phyloP scores from a whole-genome alignment of 2,797 vertebrate genomes.

The Hirundo rustica region DNA sequence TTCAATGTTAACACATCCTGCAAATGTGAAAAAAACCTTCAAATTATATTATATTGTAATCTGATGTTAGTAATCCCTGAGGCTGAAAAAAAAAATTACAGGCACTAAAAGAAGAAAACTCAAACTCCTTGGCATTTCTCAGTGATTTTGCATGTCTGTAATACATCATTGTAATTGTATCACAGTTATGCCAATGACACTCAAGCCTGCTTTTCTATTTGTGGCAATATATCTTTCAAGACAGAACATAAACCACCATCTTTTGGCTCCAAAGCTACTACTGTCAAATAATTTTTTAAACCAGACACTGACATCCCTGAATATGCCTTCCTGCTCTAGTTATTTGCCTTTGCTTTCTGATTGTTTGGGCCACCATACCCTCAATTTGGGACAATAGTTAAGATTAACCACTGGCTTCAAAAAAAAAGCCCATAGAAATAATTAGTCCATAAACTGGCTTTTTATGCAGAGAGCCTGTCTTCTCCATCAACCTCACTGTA shows the following conservation, averaged over 20 bases:
- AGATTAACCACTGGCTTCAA: neutral
- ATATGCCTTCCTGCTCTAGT: neutral
- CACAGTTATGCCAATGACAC: neutral
- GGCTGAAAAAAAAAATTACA: neutral
- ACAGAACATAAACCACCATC: neutral
- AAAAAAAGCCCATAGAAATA: neutral
- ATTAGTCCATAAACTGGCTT: neutral
- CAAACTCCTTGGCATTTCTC: neutral
- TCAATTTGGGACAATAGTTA: neutral
- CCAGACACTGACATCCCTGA: neutral
- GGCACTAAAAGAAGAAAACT: neutral
- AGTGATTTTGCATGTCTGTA: neutral
- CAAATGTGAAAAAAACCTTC: neutral
- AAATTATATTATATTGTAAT: neutral
- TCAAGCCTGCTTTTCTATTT: neutral
- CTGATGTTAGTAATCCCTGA: neutral
- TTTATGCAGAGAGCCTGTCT: neutral
- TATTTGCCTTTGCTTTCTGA: neutral
- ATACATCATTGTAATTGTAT: slow-evolving; percentile 17
- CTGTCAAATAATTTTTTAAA: neutral
- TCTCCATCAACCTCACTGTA: neutral
- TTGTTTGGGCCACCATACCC: neutral
- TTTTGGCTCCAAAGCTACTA: neutral
- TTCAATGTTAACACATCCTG: neutral
- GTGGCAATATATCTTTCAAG: neutral